A percentile compares a stretch with the other conserved stretches of the same genome.
Conservation (phyloP, 2,797 vertebrate genomes). For the Amphiprion clarkii region DNA sequence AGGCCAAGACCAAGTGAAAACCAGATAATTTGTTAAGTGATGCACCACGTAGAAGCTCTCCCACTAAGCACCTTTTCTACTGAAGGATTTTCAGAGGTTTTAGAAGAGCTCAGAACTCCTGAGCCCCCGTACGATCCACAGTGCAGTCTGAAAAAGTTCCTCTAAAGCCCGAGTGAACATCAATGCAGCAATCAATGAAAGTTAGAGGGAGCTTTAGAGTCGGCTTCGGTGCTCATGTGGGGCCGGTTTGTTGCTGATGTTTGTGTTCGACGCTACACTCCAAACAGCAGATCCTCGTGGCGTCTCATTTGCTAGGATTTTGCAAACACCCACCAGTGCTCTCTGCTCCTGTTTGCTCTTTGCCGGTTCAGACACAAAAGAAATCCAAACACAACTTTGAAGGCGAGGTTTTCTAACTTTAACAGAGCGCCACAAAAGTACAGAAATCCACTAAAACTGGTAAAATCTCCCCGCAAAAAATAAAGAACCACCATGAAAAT, state of each 20-base stretch:
- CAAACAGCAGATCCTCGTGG: neutral
- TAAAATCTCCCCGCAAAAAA: too few species aligned
- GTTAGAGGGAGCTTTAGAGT: constrained; percentile 6
- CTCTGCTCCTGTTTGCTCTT: neutral
- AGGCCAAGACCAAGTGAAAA: neutral
- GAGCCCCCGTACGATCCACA: neutral
- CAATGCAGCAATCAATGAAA: constrained; percentile 15
- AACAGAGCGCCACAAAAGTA: too few species aligned
- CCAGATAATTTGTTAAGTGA: neutral
- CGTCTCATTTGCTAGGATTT: constrained; percentile 3
- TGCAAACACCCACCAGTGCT: neutral
- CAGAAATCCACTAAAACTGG: neutral
- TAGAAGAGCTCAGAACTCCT: constrained; percentile 8
- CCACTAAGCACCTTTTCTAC: neutral
- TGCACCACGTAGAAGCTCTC: neutral
- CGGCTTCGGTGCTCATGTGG: neutral
- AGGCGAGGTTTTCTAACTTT: neutral
- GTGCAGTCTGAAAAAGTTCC: neutral
- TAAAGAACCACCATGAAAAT: too few species aligned
- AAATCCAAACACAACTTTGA: neutral
- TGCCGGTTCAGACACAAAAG: neutral
- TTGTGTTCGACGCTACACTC: neutral
- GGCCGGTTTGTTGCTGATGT: constrained; percentile 4
- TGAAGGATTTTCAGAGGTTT: neutral
- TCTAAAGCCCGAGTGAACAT: constrained; percentile 4